These are phyloP conservation scores for Champsocephalus esox DNA, from an alignment of 2,797 vertebrate genomes.

Conservation along the genomic window DNA sequence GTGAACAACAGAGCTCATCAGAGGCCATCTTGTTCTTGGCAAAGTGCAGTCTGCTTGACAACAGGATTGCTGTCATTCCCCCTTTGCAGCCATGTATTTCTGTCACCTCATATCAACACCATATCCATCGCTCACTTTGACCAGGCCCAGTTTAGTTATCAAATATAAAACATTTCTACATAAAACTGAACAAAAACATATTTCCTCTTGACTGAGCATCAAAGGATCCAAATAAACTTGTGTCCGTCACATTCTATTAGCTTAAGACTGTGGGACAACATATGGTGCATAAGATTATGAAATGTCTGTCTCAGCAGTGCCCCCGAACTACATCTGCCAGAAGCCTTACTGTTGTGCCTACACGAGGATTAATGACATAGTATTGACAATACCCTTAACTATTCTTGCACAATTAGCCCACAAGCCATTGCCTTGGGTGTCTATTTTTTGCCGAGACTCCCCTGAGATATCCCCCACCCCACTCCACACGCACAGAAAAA, in stretches of 20 bases:
- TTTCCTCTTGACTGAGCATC: background rate
- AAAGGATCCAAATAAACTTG: constrained; percentile 43
- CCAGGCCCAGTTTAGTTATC: constrained; percentile 5
- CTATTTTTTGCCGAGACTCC: constrained; percentile 32
- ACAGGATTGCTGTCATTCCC: constrained; percentile 59
- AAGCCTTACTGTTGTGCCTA: constrained; percentile 67
- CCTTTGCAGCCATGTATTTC: constrained; percentile 63
- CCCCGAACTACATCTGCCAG: constrained; percentile 62
- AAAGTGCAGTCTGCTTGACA: constrained; percentile 66
- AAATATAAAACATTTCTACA: no score
- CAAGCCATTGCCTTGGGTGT: constrained; percentile 28
- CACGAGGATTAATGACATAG: constrained; percentile 64
- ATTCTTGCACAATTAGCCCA: constrained; percentile 25
- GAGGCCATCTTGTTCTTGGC: constrained; percentile 69
- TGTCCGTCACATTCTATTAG: constrained; percentile 56
- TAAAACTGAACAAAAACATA: no score
- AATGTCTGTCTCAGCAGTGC: constrained; percentile 70
- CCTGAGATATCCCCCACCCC: constrained; percentile 8
- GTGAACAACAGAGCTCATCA: constrained; percentile 62
- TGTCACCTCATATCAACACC: constrained; percentile 49
- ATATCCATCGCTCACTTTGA: constrained; percentile 27
- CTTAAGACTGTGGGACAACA: constrained; percentile 67
- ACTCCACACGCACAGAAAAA: constrained; percentile 15
- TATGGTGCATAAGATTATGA: constrained; percentile 82
- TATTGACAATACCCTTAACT: constrained; percentile 21